Evolutionary conservation across 2,888 invertebrate species (phyloP).

Genomic region (Terebella lapidaria): DNA sequence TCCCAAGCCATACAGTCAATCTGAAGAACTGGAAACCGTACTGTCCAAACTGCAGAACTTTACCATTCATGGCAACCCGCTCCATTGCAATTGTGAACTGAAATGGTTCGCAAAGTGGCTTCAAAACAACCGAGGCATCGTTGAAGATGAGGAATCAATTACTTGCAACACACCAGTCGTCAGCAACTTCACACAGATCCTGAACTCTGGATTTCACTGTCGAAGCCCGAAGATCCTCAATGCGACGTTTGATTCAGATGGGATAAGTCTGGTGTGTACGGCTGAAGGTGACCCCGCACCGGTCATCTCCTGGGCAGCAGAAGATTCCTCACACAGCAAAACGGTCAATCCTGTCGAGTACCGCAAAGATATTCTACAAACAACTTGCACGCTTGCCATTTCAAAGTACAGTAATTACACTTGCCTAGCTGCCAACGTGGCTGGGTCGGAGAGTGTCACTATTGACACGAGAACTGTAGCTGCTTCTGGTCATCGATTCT

Average conservation of each 20-base stretch:
- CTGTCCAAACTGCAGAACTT: constrained; percentile 18
- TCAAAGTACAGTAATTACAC: constrained; percentile 24
- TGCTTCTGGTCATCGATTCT: constrained; percentile 13
- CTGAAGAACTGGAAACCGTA: constrained; percentile 9
- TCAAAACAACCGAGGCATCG: constrained; percentile 7
- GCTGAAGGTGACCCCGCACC: constrained; percentile 27
- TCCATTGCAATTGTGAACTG: constrained; percentile 29
- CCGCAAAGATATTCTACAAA: constrained; percentile 12
- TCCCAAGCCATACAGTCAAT: too few species aligned
- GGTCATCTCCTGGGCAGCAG: constrained; percentile 18
- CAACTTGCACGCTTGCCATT: constrained; percentile 15
- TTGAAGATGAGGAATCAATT: constrained; percentile 10
- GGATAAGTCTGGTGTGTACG: constrained; percentile 20
- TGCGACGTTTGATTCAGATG: constrained; percentile 21
- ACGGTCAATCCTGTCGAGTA: constrained; percentile 5
- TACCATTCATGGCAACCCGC: constrained; percentile 21
- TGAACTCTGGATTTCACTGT: constrained; percentile 21
- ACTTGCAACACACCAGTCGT: constrained; percentile 18
- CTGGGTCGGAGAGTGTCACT: constrained; percentile 17
- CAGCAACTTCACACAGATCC: constrained; percentile 19
- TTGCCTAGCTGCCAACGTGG: constrained; percentile 20
- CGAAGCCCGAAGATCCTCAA: constrained; percentile 23
- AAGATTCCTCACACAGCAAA: constrained; percentile 6
- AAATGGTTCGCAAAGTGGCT: constrained; percentile 25
- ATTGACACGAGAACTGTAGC: constrained; percentile 21